Percentiles rank a stretch among this genome's conserved stretches.
Evolutionary conservation across 2,797 vertebrate genomes (phyloP).

Genomic region (Manis crassicaudata): DNA sequence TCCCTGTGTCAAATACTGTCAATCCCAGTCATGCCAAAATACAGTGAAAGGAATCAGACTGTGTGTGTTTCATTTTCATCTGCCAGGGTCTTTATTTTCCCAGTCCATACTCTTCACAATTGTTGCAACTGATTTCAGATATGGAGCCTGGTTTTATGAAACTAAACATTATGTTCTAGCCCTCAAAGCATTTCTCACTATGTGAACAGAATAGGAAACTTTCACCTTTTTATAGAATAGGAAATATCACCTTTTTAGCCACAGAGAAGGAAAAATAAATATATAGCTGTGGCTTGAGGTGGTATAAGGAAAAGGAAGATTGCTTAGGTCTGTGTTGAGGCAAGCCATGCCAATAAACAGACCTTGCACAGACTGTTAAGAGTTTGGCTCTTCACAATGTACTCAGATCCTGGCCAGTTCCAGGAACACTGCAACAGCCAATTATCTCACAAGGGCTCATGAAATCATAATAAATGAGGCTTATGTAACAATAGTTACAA

Average conservation of each 20-base stretch:
- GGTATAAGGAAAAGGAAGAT: too few relatives aligned
- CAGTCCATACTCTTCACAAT: background rate
- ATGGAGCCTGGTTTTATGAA: background rate
- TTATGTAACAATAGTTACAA: too few relatives aligned
- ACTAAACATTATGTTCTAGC: background rate
- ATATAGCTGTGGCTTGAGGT: background rate
- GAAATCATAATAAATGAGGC: too few relatives aligned
- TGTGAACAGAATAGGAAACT: background rate
- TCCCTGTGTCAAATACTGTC: background rate
- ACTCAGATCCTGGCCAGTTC: too few relatives aligned
- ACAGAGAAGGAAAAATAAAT: background rate
- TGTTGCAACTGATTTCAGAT: background rate
- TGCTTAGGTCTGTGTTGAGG: too few relatives aligned
- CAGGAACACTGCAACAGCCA: too few relatives aligned
- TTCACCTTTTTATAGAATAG: too few relatives aligned
- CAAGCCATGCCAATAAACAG: too few relatives aligned
- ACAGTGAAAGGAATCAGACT: background rate
- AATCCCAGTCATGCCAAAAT: background rate
- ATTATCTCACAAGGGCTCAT: too few relatives aligned
- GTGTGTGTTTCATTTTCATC: background rate
- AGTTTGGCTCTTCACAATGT: too few relatives aligned
- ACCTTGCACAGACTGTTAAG: too few relatives aligned
- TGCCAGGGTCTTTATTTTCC: background rate
- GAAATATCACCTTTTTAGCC: background rate
- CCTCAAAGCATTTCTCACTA: background rate